Percentiles rank a stretch among this genome's conserved stretches.
phyloP scores from a whole-genome alignment of 1,140 invertebrate species.

The Leptoteleia sp. region DNA sequence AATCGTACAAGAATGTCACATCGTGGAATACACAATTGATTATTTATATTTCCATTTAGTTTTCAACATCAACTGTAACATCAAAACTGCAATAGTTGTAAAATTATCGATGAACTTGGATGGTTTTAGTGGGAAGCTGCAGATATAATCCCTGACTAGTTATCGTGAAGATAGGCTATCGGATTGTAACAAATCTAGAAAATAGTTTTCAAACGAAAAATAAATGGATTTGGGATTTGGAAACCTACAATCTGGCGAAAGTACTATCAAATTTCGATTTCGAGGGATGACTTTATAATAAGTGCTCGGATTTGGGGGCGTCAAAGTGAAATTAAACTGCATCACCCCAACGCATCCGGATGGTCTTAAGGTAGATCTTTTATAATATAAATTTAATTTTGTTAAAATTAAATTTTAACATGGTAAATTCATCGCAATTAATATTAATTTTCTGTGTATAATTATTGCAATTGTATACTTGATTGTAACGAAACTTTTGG shows the following conservation, averaged over 20 bases:
- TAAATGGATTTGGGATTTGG: slow-evolving; percentile 17
- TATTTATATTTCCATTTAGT: neutral
- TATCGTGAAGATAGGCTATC: slow-evolving; percentile 24
- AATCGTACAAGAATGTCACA: neutral
- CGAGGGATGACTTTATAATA: too few relatives aligned
- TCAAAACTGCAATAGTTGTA: slow-evolving; percentile 15
- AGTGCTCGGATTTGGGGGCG: too few relatives aligned
- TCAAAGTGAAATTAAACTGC: too few relatives aligned
- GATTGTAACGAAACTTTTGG: too few relatives aligned
- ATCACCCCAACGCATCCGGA: too few relatives aligned
- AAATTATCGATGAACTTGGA: slow-evolving; percentile 32
- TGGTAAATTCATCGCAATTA: too few relatives aligned
- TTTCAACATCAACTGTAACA: neutral
- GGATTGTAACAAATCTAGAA: slow-evolving; percentile 19
- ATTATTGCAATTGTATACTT: too few relatives aligned
- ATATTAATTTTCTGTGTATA: too few relatives aligned
- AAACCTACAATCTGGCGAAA: slow-evolving; percentile 5
- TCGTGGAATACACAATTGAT: neutral
- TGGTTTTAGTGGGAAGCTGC: slow-evolving; percentile 14
- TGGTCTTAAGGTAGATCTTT: too few relatives aligned
- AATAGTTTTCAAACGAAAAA: slow-evolving; percentile 18
- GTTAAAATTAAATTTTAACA: too few relatives aligned
- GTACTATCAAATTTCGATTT: neutral
- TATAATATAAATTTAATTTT: too few relatives aligned
- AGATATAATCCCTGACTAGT: slow-evolving; percentile 21